Conservation (phyloP, 2,888 invertebrate genomes). For the Rhagonycha lutea region DNA sequence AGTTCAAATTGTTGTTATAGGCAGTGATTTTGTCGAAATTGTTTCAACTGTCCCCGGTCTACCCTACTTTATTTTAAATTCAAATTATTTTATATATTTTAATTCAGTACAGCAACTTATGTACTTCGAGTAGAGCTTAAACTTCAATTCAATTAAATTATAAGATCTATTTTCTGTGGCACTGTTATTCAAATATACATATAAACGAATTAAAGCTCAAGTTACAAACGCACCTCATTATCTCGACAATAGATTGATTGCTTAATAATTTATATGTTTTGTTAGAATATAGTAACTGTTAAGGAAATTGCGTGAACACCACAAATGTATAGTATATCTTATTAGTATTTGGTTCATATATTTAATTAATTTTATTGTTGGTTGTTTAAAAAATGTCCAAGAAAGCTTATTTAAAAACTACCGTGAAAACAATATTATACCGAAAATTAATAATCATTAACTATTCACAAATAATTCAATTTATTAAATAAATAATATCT, state of each 20-base stretch:
- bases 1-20: too few species aligned
- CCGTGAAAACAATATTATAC: not conserved
- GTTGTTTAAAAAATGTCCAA: not conserved
- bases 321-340: not conserved
- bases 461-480: too few species aligned
- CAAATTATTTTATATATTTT: not conserved
- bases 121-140: not conserved
- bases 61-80: too few species aligned
- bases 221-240: conserved; percentile 24
- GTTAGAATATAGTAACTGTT: conserved; percentile 18
- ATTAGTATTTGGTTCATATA: not conserved
- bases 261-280: conserved; percentile 32
- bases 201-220: conserved; percentile 4
- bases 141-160: not conserved
- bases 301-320: conserved; percentile 7
- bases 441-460: too few species aligned
- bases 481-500: too few species aligned
- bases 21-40: too few species aligned
- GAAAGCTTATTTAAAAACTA: not conserved
- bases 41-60: too few species aligned
- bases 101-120: not conserved
- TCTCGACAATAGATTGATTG: conserved; percentile 33
- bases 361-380: not conserved
- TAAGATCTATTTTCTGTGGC: not conserved
- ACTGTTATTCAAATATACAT: not conserved